phyloP scores from a whole-genome alignment of 2,888 invertebrate species.

The Amphimallon solstitiale region DNA sequence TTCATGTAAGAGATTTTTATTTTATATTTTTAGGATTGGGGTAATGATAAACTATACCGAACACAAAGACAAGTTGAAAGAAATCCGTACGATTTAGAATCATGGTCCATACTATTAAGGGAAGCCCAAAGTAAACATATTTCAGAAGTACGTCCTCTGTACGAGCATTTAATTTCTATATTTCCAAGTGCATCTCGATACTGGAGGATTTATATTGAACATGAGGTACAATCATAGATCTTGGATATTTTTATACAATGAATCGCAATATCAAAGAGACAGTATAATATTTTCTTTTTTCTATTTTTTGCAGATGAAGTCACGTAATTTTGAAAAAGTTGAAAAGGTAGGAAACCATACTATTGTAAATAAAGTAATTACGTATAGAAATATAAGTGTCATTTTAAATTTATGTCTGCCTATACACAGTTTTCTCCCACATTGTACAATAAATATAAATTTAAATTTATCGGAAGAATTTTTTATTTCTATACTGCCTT shows the following conservation, averaged over 20 bases:
- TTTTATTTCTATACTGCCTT: constrained; percentile 52
- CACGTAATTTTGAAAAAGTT: constrained; percentile 96
- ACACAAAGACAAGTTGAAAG: constrained; percentile 88
- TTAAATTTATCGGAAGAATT: constrained; percentile 42
- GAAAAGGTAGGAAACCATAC: constrained; percentile 82
- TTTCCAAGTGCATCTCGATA: constrained; percentile 97
- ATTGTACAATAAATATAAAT: constrained; percentile 45
- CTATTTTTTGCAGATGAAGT: constrained; percentile 85
- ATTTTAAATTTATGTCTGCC: constrained; percentile 12
- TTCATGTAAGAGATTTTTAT: background rate
- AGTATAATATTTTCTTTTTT: constrained; percentile 9
- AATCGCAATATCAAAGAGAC: background rate
- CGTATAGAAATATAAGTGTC: constrained; percentile 40
- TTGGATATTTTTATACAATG: constrained; percentile 46
- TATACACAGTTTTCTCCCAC: constrained; percentile 13
- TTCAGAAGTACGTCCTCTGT: constrained; percentile 89
- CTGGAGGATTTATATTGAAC: constrained; percentile 99
- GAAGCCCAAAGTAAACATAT: constrained; percentile 91
- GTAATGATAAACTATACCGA: constrained; percentile 83
- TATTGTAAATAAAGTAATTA: constrained; percentile 39
- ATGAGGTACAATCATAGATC: constrained; percentile 74
- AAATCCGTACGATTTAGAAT: constrained; percentile 94
- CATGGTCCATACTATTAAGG: constrained; percentile 95
- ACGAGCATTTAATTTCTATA: constrained; percentile 92
- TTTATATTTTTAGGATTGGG: constrained; percentile 77